Evolutionary conservation across 2,888 invertebrate genomes (phyloP).

Genomic region (Amblyjoppa proteus): DNA sequence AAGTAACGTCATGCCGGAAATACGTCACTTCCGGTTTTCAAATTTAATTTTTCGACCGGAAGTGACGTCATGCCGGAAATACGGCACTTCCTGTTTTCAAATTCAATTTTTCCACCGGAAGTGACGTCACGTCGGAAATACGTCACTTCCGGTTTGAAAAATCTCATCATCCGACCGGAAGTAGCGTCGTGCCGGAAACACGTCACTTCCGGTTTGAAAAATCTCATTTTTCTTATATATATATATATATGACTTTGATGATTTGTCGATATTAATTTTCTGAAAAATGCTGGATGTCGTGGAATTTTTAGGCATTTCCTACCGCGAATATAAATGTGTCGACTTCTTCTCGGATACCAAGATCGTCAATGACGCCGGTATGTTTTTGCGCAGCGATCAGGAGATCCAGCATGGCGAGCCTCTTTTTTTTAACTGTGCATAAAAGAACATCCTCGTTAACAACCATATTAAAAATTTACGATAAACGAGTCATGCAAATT

Average conservation of each 20-base stretch:
- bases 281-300: neutral
- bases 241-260: neutral
- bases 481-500: neutral
- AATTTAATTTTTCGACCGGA: no score
- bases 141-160: neutral
- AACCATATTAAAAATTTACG: neutral
- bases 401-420: slow-evolving; percentile 69
- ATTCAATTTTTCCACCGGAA: no score
- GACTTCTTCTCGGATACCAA: slow-evolving; percentile 69
- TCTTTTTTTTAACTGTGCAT: slow-evolving; percentile 54
- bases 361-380: slow-evolving; percentile 64
- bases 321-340: slow-evolving; percentile 71
- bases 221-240: neutral
- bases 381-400: slow-evolving; percentile 61
- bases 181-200: no score
- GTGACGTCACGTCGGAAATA: no score
- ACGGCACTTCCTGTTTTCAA: no score
- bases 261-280: neutral
- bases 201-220: neutral
- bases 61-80: no score
- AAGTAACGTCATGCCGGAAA: no score
- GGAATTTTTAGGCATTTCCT: neutral
- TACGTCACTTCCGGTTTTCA: neutral
- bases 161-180: no score
- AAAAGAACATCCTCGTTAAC: neutral